phyloP scores from a whole-genome alignment of 2,888 invertebrate species.

The Tubiluchus corallicola region DNA sequence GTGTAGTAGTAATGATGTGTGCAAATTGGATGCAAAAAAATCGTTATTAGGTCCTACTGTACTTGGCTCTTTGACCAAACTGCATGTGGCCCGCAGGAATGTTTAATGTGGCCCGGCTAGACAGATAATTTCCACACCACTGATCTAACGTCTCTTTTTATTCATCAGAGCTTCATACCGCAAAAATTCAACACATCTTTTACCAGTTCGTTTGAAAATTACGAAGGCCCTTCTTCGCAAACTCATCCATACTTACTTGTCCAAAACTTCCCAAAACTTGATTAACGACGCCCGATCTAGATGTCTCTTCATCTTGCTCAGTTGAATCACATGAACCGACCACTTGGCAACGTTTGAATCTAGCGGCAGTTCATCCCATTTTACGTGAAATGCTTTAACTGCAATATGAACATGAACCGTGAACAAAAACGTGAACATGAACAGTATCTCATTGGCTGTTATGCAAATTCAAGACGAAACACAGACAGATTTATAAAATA shows the following conservation, averaged over 20 bases:
- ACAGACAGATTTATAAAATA: slow-evolving; percentile 5
- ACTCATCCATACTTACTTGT: slow-evolving; percentile 44
- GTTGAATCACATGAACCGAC: slow-evolving; percentile 80
- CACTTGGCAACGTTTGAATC: slow-evolving; percentile 89
- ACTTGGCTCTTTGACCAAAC: too few relatives aligned
- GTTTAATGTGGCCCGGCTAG: too few relatives aligned
- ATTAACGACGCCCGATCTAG: slow-evolving; percentile 86
- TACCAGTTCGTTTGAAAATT: too few relatives aligned
- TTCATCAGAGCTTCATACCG: too few relatives aligned
- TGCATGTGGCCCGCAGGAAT: too few relatives aligned
- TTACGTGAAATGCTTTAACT: slow-evolving; percentile 93
- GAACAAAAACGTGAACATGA: slow-evolving; percentile 7
- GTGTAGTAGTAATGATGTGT: too few relatives aligned
- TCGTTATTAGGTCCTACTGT: too few relatives aligned
- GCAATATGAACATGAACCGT: slow-evolving; percentile 23
- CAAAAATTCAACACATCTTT: too few relatives aligned
- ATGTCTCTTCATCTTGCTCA: slow-evolving; percentile 83
- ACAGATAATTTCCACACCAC: too few relatives aligned
- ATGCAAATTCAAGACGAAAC: slow-evolving; percentile 1
- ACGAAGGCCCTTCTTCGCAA: too few relatives aligned
- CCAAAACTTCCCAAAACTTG: slow-evolving; percentile 91
- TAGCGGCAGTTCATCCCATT: slow-evolving; percentile 83
- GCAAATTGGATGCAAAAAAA: too few relatives aligned
- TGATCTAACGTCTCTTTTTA: too few relatives aligned
- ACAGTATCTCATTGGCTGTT: not conserved